Percentiles rank a stretch among this genome's conserved stretches.
Evolutionary conservation across 2,797 vertebrate species (phyloP).

Genomic region (Chanos chanos): DNA sequence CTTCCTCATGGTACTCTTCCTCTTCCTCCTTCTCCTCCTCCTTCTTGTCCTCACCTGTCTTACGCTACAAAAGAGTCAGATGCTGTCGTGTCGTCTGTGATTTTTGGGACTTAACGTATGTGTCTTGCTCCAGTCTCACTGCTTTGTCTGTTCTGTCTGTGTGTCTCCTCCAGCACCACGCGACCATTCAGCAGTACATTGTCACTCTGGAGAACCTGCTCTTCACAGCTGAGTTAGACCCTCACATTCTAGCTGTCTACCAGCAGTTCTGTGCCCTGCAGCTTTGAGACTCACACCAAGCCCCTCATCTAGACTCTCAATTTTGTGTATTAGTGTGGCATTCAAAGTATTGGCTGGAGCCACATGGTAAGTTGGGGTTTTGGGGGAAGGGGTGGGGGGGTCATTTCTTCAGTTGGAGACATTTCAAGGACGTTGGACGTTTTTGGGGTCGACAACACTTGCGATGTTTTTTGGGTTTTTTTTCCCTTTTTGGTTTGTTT

Average conservation of each 20-base stretch:
- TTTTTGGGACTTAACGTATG: neutral
- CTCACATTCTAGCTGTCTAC: slow-evolving; percentile 94
- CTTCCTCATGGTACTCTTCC: slow-evolving; percentile 84
- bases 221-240: slow-evolving; percentile 96
- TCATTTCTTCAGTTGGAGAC: slow-evolving; percentile 26
- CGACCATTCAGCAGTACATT: slow-evolving; percentile 98
- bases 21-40: neutral
- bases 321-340: slow-evolving; percentile 56
- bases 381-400: slow-evolving; percentile 11
- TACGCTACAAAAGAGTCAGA: neutral
- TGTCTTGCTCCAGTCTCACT: neutral
- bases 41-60: neutral
- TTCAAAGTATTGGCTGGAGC: slow-evolving; percentile 35
- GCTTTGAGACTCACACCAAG: slow-evolving; percentile 66
- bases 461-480: neutral
- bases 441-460: slow-evolving; percentile 18
- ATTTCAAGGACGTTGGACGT: neutral
- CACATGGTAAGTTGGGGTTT: neutral
- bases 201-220: slow-evolving; percentile 97
- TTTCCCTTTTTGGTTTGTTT: slow-evolving; percentile 25
- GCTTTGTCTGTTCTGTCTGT: neutral
- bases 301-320: slow-evolving; percentile 29
- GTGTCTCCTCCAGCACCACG: slow-evolving; percentile 80
- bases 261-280: slow-evolving; percentile 98
- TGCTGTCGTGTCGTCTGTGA: neutral